Base-by-base conservation (phyloP, 1,140 invertebrate species). In the Epicauta chinensis region DNA sequence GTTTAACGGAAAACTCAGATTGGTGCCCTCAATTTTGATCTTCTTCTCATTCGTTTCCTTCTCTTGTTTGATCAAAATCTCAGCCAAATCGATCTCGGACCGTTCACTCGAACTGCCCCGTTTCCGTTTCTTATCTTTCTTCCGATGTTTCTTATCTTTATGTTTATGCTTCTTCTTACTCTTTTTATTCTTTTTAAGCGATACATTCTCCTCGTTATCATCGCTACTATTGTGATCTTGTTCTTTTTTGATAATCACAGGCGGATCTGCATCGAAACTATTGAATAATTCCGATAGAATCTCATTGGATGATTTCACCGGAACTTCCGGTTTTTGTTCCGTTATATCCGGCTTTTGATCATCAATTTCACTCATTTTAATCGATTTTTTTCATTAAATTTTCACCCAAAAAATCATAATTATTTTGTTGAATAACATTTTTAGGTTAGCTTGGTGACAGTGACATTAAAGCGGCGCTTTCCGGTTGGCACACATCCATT, bases 261-360 rank as follows among this genome's bases (percentile, higher is more conserved):
- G 78, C 35, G 79, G 80, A 47, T 75, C 74, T 16, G 76, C 80
- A 62, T 86, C 81, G 61, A 86, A 86, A 3, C 81, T 84, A 42
- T 80, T 76, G 60, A 90, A 90, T 0, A 90, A 72, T 69, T 89
- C 86, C 0, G 83, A 83, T 5, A 90, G 72, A 61, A 90, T 89
- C 66, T 90, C 84, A 66, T 81, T 84, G 0, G 86, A 88, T 3
- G 85, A 65, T 55, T 68, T 68, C 1, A 37, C 36, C 9, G 56
- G 50, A 7, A 45, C 30, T 16, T 29, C 16, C 2, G 46, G 55
- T 40, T 60, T 58, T 45, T 46, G 37, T 11, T 61, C 56, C 32
- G 29, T 5, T 30, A 30, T 30, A 30, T 30, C 10, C 10, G 29
- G 29, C 10, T 30, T 30, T 30, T 30, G 29, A 5, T 30, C 29